Base-by-base conservation (phyloP, 92 coral and sea anemone genomes). In the Palythoa caribaeorum region DNA sequence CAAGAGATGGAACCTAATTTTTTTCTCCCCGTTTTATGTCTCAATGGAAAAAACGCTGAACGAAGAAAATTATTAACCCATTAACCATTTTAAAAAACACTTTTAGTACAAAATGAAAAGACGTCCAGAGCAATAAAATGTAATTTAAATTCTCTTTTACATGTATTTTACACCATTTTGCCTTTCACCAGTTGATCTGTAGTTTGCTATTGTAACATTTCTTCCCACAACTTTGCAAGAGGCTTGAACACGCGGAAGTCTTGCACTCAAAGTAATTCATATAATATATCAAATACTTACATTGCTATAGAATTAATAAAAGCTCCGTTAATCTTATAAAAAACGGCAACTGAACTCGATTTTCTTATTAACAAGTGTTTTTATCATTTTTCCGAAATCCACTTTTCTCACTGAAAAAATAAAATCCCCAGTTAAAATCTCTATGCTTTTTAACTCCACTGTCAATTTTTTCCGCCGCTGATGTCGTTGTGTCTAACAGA, bases 401-500 rank as follows among this genome's bases (percentile, higher is more conserved):
- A 81, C 74, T 63, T 80, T 81, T 81, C 75, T 21, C 54, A 47
- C 15, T 40, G 86, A 66, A 81, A 80, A 81, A 81, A 63, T 81
- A 81, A 81, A 81, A 81, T 35, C 62, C 74, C 57, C 71, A 12
- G 12, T 81, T 65, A 81, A 81, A 68, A 81, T 47, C 38, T 44
- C n/a, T 68, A 20, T 28, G 28, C 2, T 53, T 38, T 16, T 52
- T 20, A 44, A 71, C 44, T 63, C 44, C 4, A 14, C 17, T n/a
- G 53, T 28, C 38, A n/a, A 15, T 11, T 59, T 60, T 36, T 40
- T 38, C 11, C 21, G 36, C 38, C 47, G 60, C 38, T 50, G 16
- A 11, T 39, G 15, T 51, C 16, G 38, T 76, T 1, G n/a, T 44
- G 28, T 52, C 21, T 5, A 20, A 12, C 66, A 48, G 62, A 76